phyloP scores from a whole-genome alignment of 2,113 vertebrate genomes.

The Sebastes fasciatus region DNA sequence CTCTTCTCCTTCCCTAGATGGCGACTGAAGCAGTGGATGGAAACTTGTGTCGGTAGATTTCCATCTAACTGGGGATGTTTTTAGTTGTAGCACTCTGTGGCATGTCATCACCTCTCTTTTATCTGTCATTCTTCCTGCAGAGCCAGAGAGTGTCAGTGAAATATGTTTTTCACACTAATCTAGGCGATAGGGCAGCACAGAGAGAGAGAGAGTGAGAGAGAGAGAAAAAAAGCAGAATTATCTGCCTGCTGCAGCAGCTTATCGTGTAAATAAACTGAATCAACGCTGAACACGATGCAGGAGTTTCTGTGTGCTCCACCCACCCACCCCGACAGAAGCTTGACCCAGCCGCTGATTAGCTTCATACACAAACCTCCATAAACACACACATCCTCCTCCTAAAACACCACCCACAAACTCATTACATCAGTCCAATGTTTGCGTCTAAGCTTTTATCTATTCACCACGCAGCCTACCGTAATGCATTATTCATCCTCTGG shows the following conservation, averaged over 20 bases:
- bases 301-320: background rate
- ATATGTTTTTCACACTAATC: constrained; percentile 14
- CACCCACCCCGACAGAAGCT: background rate
- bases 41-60: background rate
- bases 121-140: constrained; percentile 14
- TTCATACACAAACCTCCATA: constrained; percentile 4
- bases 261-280: constrained; percentile 33
- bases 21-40: background rate
- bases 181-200: background rate
- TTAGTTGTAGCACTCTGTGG: background rate
- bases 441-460: constrained; percentile 47
- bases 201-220: background rate
- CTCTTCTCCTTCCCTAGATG: background rate
- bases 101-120: constrained; percentile 18
- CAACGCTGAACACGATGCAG: background rate
- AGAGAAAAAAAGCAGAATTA: background rate
- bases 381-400: background rate
- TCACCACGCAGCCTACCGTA: background rate
- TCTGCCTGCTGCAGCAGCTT: constrained; percentile 11
- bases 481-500: constrained; percentile 48
- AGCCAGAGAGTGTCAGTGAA: constrained; percentile 11
- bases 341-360: constrained; percentile 28
- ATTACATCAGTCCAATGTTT: constrained; percentile 33
- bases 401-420: constrained; percentile 39
- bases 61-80: background rate